Conservation (phyloP, 2,797 vertebrate species). For the Kryptolebias ocellatus region DNA sequence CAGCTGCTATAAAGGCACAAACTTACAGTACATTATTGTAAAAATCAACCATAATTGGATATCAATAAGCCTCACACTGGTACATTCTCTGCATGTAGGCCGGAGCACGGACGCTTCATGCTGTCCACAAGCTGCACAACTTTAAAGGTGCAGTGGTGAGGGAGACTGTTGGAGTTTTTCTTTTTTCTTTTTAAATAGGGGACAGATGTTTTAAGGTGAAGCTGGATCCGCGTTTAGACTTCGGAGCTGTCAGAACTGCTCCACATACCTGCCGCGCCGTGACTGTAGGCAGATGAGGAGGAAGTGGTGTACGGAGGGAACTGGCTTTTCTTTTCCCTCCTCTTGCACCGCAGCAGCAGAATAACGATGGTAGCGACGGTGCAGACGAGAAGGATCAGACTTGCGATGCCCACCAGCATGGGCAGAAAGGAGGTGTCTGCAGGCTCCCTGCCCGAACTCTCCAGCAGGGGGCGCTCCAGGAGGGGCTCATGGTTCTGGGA, state of each 20-base stretch:
- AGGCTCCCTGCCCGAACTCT: slow-evolving; percentile 71
- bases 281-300: slow-evolving; percentile 81
- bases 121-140: slow-evolving; percentile 53
- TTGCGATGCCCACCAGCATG: slow-evolving; percentile 72
- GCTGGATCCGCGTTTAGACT: slow-evolving; percentile 63
- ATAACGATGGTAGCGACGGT: slow-evolving; percentile 63
- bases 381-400: slow-evolving; percentile 79
- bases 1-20: slow-evolving; percentile 33
- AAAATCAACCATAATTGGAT: background rate
- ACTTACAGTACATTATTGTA: slow-evolving; percentile 32
- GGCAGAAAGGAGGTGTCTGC: slow-evolving; percentile 67
- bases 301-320: slow-evolving; percentile 79
- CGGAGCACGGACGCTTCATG: slow-evolving; percentile 45
- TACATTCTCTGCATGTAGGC: slow-evolving; percentile 46
- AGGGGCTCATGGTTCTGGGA: slow-evolving; percentile 43
- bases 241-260: slow-evolving; percentile 81
- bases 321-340: slow-evolving; percentile 71
- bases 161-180: slow-evolving; percentile 37
- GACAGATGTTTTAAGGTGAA: slow-evolving; percentile 11
- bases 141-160: slow-evolving; percentile 72
- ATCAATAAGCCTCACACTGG: slow-evolving; percentile 31
- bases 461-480: slow-evolving; percentile 71
- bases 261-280: slow-evolving; percentile 52
- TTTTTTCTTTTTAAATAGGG: slow-evolving; percentile 47
- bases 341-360: slow-evolving; percentile 77